Evolutionary conservation across 2,113 vertebrate species (phyloP), one percentile per base, ranked within the genome.

Genomic region (Xenus cinereus): DNA sequence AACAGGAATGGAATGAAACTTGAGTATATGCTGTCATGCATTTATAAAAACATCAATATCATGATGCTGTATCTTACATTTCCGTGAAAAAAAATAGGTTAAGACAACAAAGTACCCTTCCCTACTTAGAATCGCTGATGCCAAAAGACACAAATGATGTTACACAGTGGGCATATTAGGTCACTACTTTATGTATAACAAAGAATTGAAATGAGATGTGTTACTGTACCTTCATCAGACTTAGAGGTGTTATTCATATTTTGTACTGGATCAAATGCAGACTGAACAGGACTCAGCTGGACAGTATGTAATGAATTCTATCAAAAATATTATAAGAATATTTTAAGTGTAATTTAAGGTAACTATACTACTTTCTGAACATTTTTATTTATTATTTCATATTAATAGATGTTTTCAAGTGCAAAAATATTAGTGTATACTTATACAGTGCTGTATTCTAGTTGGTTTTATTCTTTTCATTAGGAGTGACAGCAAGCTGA

Each of bases 151-250:
- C 10, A 92, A 73, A 32, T 18, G 12, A 7, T 43, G 13, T 53
- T 66, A 83, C 11, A n/a, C 5, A 51, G 33, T 20, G 62, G 30
- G n/a, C 48, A 6, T 39, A 77, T 63, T 50, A 59, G 27, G 30
- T 71, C 72, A 72, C 14, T 63, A 46, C 15, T 76, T 91, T 50
- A 51, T 41, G 21, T 50, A 39, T 60, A 92, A 81, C 5, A 41
- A 97, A 74, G 12, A 33, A 92, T 30, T 37, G n/a, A 93, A 89
- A 2, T 41, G 53, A 94, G 53, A 88, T 84, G 57, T 77, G 24
- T 30, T 93, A 89, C 92, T 56, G 5, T 98, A 98, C 98, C 98
- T 98, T 98, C 96, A 85, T 95, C 94, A 90, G 80, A 43, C 76
- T 91, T 84, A 82, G 18, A 86, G 82, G 62, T 54, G 46, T 30